A percentile compares a stretch with the other conserved stretches of the same genome.
These are phyloP conservation scores for Platyscapa corneri DNA, from an alignment of 1,140 invertebrate species.

Conservation along the genomic window DNA sequence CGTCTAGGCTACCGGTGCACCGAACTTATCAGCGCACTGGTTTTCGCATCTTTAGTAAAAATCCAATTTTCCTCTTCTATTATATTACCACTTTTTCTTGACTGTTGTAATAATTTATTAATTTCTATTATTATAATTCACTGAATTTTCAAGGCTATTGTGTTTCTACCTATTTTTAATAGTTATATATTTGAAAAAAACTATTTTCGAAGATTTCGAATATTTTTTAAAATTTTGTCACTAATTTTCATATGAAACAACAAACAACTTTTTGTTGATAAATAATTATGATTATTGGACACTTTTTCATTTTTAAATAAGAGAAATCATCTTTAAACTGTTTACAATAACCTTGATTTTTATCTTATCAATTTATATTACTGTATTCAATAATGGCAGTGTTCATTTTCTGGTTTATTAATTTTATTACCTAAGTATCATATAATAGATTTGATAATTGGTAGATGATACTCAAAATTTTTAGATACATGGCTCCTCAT, in stretches of 20 bases:
- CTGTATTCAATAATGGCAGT: neutral
- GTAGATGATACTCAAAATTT: constrained; percentile 32
- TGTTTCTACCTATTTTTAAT: too few species aligned
- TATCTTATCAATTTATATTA: neutral
- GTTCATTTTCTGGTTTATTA: neutral
- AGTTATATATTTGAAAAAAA: too few species aligned
- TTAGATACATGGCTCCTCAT: neutral
- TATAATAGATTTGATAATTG: neutral
- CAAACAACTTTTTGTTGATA: too few species aligned
- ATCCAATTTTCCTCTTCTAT: neutral
- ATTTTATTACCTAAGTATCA: neutral
- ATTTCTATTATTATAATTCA: too few species aligned
- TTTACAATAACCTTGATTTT: neutral
- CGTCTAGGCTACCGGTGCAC: neutral
- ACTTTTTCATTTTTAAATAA: too few species aligned
- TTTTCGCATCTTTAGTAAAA: neutral
- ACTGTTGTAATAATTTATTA: too few species aligned
- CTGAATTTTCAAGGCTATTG: too few species aligned
- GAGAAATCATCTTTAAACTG: neutral
- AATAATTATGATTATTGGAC: too few species aligned
- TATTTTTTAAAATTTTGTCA: neutral
- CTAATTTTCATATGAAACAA: too few species aligned
- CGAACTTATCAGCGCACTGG: neutral
- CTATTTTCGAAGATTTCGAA: too few species aligned
- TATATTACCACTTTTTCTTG: too few species aligned